Evolutionary conservation across 2,797 vertebrate genomes (phyloP), one percentile per base, ranked within the genome.

Genomic region (Siniperca scherzeri): DNA sequence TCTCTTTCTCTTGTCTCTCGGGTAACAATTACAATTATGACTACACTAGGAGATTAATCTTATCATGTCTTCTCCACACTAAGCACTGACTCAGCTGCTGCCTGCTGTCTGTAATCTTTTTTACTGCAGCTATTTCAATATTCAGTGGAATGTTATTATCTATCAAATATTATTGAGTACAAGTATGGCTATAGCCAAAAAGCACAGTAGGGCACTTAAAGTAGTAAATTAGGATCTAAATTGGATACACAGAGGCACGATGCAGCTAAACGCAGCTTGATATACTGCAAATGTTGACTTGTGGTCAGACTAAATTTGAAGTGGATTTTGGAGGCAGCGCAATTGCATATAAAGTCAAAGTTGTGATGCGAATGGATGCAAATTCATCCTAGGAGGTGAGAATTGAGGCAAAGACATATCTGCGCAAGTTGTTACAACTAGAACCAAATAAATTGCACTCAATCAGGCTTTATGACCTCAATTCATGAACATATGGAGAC

Each of bases 21-120:
- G 77, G 83, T 25, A 67, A 70, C 65, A 88, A 87, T 89, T 83
- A 88, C 84, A 84, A 77, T 89, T 74, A 82, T 73, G 70, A 87
- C 79, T 78, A 74, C 87, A 88, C 52, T 72, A 25, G 30, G 70
- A 77, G 80, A 87, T 91, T 81, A 76, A 88, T 88, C 75, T 83
- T 14, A 40, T 74, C 68, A 88, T 70, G 78, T 84, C 42, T 57
- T 80, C 80, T 61, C 52, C 69, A 69, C 76, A n/a, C 78, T 72
- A 7, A 57, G 36, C 78, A 62, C 68, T 85, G 81, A 73, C 74
- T 90, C 83, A 80, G 75, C 76, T 65, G 78, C 82, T 77, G 78
- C 81, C 70, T 73, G 38, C 83, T 40, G 72, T 70, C 82, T 80
- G 56, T 80, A 69, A 71, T 74, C 33, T 80, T 77, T 77, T 86